Base-by-base conservation (phyloP, 2,797 vertebrate species). In the Lerista edwardsae region DNA sequence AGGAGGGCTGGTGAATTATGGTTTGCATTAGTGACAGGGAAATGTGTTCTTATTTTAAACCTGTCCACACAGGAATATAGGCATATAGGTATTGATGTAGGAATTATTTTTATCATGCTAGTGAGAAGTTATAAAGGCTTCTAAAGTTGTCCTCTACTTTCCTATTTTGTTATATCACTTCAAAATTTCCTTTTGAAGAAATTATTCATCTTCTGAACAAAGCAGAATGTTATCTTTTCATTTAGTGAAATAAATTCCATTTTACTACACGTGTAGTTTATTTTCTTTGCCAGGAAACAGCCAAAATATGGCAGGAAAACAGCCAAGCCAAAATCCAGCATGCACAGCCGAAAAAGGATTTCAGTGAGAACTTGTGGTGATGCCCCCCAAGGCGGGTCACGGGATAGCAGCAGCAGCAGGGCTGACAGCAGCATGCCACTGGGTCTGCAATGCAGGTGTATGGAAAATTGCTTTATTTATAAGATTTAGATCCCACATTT, bases 211-310 rank as follows among this genome's bases (percentile, higher is more conserved):
- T 78, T 4, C 67, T 79, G 57, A 47, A 69, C 51, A 71, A 59
- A 62, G 7, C 12, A 34, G 9, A 62, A 69, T 55, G 9, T 55
- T 47, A 25, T 61, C 29, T 67, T 39, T 25, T 71, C 25, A n/a
- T 80, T 76, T 62, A 77, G 82, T 62, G 11, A 62, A 86, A 86
- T 81, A 81, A 81, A 76, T 59, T 59, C 39, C 31, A 62, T 64
- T 86, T 76, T 81, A 47, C 41, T 82, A 62, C 27, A 64, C 19
- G 8, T 39, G 19, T 81, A 23, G 61, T 81, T 76, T 65, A 39
- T n/a, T 68, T 77, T 72, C 27, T 62, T 31, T 31, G 51, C 51
- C 15, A 55, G 51, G 51, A 44, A 44, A 44, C 8, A 44, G 41
- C 41, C 41, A 44, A n/a, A 8, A 14, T 9, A 65, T 39, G 7